Base-by-base conservation (phyloP, 2,888 invertebrate genomes). In the Diadegma fenestrale region DNA sequence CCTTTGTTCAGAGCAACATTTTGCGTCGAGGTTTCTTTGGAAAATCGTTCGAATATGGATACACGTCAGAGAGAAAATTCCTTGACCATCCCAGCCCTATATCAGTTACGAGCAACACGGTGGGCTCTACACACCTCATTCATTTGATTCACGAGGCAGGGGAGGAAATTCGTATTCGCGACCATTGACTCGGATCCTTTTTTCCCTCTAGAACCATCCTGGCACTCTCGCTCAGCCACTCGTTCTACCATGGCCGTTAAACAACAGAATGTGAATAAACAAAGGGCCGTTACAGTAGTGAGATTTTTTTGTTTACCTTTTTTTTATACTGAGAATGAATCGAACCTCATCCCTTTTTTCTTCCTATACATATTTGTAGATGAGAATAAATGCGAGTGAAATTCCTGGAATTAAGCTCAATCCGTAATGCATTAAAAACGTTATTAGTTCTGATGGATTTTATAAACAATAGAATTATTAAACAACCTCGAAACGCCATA, bases 181-280 rank as follows among this genome's bases (percentile, higher is more conserved):
- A 66, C 75, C 80, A 58, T 61, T 72, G 51, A 76, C 71, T 77
- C 48, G 78, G 54, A 64, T 54, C 37, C 43, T 84, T 78, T 63
- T 66, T 30, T 54, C 51, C 37, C 45, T 71, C 26, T 63, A 54
- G 12, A 61, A 84, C 87, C 87, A 76, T 81, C 61, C 76, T 71
- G 72, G 41, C 54, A 48, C 64, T 78, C 68, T 77, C 54, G 71
- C 45, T 33, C 64, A 33, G 48, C 37, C 63, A 30, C 30, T 64
- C 54, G n/a, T 43, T 82, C 64, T 48, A 19, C 12, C 12, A 14
- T 12, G 48, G 61, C 48, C 79, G 84, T 84, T 87, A 86, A 87
- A 88, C 88, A 89, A 87, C 85, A 77, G 75, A 75, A 51, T 64
- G 48, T 37, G 33, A 61, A 69, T 64, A 84, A 68, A 84, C 64